Conservation (phyloP, 2,888 invertebrate genomes). For the Melinaea marsaeus region DNA sequence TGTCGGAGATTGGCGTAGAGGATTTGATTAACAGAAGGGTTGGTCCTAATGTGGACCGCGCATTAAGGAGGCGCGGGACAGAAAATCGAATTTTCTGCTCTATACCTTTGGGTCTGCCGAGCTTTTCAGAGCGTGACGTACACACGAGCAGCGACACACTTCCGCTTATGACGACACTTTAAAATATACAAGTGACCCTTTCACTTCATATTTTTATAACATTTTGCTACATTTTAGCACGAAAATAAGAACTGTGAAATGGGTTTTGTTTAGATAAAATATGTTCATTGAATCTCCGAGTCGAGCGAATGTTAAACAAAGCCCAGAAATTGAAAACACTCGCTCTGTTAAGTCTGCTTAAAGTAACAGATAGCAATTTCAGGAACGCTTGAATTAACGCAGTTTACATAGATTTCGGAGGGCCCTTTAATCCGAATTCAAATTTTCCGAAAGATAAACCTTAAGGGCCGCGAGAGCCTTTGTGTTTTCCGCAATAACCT, state of each 20-base stretch:
- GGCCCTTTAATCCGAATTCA: constrained; percentile 48
- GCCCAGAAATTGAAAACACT: constrained; percentile 17
- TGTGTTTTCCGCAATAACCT: constrained; percentile 10
- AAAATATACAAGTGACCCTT: neutral
- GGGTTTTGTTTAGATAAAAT: neutral
- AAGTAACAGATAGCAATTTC: constrained; percentile 40
- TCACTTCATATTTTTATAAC: no score
- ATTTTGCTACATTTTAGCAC: no score
- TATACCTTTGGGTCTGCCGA: constrained; percentile 56
- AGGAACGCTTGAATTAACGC: constrained; percentile 43
- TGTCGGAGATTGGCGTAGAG: constrained; percentile 62
- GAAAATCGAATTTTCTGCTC: constrained; percentile 74
- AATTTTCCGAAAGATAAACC: constrained; percentile 67
- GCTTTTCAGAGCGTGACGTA: constrained; percentile 63
- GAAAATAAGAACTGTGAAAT: no score
- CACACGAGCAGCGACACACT: constrained; percentile 47
- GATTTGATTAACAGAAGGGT: constrained; percentile 73
- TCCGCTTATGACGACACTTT: constrained; percentile 3
- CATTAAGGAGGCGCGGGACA: constrained; percentile 62
- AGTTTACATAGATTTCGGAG: constrained; percentile 48
- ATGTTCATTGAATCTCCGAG: neutral
- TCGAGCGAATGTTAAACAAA: constrained; percentile 1
- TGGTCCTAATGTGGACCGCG: constrained; percentile 56
- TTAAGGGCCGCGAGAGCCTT: constrained; percentile 48
- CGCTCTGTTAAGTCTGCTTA: constrained; percentile 10